Percentiles rank a stretch among this genome's conserved stretches.
Conservation (phyloP, 2,888 invertebrate species). For the Ormyrus thymus region DNA sequence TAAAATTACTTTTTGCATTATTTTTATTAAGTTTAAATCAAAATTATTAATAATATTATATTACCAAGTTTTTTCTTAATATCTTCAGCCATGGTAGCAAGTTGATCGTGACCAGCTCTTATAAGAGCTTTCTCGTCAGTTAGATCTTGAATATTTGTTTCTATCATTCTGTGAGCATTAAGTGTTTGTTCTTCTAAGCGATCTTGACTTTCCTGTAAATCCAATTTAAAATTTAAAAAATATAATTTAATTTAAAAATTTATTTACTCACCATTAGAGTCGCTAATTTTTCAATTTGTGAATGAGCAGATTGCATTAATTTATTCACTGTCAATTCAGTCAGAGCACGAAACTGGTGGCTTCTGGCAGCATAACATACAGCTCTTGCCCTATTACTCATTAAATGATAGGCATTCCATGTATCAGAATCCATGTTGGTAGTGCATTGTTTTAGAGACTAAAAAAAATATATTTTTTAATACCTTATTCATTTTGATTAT, state of each 20-base stretch:
- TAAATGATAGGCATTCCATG: constrained; percentile 83
- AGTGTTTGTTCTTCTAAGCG: constrained; percentile 74
- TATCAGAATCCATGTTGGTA: constrained; percentile 80
- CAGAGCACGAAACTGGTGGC: constrained; percentile 80
- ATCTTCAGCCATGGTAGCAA: constrained; percentile 77
- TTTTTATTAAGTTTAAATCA: background rate
- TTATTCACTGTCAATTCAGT: constrained; percentile 81
- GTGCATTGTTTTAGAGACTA: constrained; percentile 80
- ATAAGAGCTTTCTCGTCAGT: constrained; percentile 80
- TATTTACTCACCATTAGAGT: constrained; percentile 73
- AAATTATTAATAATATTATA: background rate
- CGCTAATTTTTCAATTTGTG: constrained; percentile 75
- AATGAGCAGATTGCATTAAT: constrained; percentile 77
- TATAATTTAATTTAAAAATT: constrained; percentile 4
- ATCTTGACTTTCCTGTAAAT: constrained; percentile 74
- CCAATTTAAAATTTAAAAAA: background rate
- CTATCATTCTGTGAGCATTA: constrained; percentile 76
- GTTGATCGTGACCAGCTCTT: constrained; percentile 77
- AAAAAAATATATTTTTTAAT: constrained; percentile 56
- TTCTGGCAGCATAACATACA: constrained; percentile 81
- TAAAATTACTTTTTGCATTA: background rate
- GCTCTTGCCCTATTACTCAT: constrained; percentile 82
- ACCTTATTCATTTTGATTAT: constrained; percentile 9
- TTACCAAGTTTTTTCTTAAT: constrained; percentile 78
- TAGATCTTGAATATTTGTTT: constrained; percentile 78